phyloP scores from a whole-genome alignment of 1,140 invertebrate genomes.

The Ctenoplectra terminalis region DNA sequence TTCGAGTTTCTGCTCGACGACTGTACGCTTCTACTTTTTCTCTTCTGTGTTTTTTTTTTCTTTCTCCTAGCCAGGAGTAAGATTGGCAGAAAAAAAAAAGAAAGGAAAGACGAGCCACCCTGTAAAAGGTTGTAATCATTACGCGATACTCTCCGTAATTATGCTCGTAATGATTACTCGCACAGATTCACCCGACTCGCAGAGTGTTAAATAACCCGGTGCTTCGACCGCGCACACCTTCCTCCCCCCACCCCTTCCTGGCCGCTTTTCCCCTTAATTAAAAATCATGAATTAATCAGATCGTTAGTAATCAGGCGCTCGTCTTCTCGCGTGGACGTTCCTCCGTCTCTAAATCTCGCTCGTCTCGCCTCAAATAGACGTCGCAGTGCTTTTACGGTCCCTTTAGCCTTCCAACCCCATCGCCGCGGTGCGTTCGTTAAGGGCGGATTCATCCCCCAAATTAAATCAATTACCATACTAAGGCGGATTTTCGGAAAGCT shows the following conservation, averaged over 20 bases:
- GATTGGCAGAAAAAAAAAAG: not conserved
- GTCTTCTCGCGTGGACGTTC: constrained; percentile 67
- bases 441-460: constrained; percentile 73
- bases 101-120: not conserved
- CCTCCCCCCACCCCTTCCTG: not conserved
- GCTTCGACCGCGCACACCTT: constrained; percentile 17
- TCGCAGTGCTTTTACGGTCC: constrained; percentile 71
- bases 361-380: constrained; percentile 72
- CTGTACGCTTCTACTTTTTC: too few species aligned
- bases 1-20: not conserved
- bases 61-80: not conserved
- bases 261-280: constrained; percentile 68
- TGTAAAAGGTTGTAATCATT: constrained; percentile 51
- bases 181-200: constrained; percentile 26
- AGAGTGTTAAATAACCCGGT: constrained; percentile 60
- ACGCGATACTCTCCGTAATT: constrained; percentile 42
- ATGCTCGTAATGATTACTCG: constrained; percentile 48
- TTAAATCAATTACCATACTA: constrained; percentile 74
- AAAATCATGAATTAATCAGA: constrained; percentile 73
- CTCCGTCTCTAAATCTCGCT: constrained; percentile 67
- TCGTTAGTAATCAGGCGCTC: constrained; percentile 72
- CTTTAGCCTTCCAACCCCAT: constrained; percentile 73
- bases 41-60: not conserved
- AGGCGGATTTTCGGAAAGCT: constrained; percentile 73
- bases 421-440: constrained; percentile 71